These are phyloP conservation scores for Sialis fuliginosa DNA, from an alignment of 2,888 invertebrate species.

Conservation along the genomic window DNA sequence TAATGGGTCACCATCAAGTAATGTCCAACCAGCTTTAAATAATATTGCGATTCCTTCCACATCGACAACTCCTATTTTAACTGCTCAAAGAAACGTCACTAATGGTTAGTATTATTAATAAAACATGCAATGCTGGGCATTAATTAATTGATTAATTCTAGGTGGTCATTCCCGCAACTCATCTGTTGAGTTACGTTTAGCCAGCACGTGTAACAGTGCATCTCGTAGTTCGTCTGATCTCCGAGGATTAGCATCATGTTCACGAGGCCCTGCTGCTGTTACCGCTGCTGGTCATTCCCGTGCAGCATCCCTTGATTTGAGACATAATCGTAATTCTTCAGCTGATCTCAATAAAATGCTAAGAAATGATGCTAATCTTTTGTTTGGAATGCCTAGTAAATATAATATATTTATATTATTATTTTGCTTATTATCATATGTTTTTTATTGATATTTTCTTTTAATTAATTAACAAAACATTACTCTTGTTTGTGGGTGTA, in stretches of 20 bases:
- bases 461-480: no score
- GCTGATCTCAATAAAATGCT: constrained; percentile 56
- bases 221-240: constrained; percentile 29
- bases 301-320: constrained; percentile 62
- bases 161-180: constrained; percentile 60
- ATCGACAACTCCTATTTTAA: background rate
- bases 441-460: no score
- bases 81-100: background rate
- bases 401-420: background rate
- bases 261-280: constrained; percentile 14
- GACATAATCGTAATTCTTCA: constrained; percentile 55
- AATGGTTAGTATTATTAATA: background rate
- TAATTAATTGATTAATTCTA: constrained; percentile 7
- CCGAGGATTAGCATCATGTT: constrained; percentile 22
- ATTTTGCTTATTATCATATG: background rate
- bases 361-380: constrained; percentile 49
- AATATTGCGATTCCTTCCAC: background rate
- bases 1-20: background rate
- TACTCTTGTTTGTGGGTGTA: no score
- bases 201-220: constrained; percentile 20
- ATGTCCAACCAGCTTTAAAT: background rate
- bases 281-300: constrained; percentile 46
- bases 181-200: constrained; percentile 55
- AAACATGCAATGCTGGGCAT: no score
- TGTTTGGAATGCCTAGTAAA: constrained; percentile 41